phyloP scores from a whole-genome alignment of 2,797 vertebrate species.

The Rhinogobio ventralis region DNA sequence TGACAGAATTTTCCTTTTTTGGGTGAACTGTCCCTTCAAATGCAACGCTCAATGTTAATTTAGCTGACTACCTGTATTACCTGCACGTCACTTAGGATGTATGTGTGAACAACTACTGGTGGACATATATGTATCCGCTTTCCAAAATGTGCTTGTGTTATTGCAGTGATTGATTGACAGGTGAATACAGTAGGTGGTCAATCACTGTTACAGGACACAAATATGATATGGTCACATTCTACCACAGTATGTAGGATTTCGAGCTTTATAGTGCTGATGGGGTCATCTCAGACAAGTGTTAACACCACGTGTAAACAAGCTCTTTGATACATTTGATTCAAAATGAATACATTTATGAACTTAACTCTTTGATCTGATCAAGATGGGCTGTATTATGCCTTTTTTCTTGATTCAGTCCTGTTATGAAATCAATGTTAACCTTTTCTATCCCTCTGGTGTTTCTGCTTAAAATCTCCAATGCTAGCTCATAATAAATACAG shows the following conservation, averaged over 20 bases:
- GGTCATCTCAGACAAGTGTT: not conserved
- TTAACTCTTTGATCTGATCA: constrained; percentile 58
- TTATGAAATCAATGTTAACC: constrained; percentile 70
- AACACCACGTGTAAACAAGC: not conserved
- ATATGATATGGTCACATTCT: not conserved
- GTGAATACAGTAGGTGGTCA: not conserved
- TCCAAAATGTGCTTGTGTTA: not conserved
- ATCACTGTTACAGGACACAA: not conserved
- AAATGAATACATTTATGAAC: constrained; percentile 10
- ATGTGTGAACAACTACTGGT: too few relatives aligned
- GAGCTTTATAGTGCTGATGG: not conserved
- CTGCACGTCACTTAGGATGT: not conserved
- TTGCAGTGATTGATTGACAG: not conserved
- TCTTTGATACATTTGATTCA: not conserved
- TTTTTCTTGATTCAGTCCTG: constrained; percentile 58
- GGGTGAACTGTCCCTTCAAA: too few relatives aligned
- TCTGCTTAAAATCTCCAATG: not conserved
- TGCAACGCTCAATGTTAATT: not conserved
- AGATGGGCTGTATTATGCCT: constrained; percentile 74
- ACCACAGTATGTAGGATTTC: not conserved
- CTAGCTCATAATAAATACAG: not conserved
- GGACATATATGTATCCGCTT: too few relatives aligned
- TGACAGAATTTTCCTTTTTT: too few relatives aligned
- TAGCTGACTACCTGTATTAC: not conserved
- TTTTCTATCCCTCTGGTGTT: constrained; percentile 46